Percentiles rank a stretch among this genome's conserved stretches.
Conservation (phyloP, 2,113 vertebrate species). For the Myiopsitta monachus region DNA sequence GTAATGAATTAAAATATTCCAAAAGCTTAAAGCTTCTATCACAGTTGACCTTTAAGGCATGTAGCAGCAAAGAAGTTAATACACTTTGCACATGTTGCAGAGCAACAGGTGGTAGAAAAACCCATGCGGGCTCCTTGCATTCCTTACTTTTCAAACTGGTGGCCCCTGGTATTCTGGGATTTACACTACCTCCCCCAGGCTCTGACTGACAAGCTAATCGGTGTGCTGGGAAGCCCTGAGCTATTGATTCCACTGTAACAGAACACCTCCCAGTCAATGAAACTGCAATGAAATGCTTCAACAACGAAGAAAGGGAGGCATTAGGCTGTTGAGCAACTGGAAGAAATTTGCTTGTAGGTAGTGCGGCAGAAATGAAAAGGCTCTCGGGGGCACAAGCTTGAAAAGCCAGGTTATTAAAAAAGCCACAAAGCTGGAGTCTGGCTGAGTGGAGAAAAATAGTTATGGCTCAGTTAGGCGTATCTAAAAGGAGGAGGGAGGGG, state of each 20-base stretch:
- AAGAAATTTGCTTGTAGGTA: constrained; percentile 92
- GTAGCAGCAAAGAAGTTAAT: constrained; percentile 92
- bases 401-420: constrained; percentile 95
- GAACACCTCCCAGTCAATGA: constrained; percentile 95
- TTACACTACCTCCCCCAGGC: constrained; percentile 88
- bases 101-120: constrained; percentile 92
- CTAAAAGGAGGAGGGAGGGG: constrained; percentile 83
- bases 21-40: constrained; percentile 70
- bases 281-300: constrained; percentile 97
- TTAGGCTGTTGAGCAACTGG: constrained; percentile 90
- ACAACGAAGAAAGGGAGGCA: constrained; percentile 90
- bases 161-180: constrained; percentile 93
- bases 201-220: constrained; percentile 99
- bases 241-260: constrained; percentile 97
- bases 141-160: constrained; percentile 88
- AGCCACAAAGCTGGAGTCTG: constrained; percentile 91
- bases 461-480: constrained; percentile 86
- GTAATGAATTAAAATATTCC: constrained; percentile 77
- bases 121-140: constrained; percentile 81
- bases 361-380: constrained; percentile 82
- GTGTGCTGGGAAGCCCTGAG: constrained; percentile 88
- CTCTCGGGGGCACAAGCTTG: constrained; percentile 87
- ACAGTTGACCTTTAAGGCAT: constrained; percentile 83
- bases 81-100: constrained; percentile 92
- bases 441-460: constrained; percentile 91